A percentile compares a stretch with the other conserved stretches of the same genome.
These are phyloP conservation scores for Apus apus DNA, from an alignment of 2,113 vertebrate species.

Conservation along the genomic window DNA sequence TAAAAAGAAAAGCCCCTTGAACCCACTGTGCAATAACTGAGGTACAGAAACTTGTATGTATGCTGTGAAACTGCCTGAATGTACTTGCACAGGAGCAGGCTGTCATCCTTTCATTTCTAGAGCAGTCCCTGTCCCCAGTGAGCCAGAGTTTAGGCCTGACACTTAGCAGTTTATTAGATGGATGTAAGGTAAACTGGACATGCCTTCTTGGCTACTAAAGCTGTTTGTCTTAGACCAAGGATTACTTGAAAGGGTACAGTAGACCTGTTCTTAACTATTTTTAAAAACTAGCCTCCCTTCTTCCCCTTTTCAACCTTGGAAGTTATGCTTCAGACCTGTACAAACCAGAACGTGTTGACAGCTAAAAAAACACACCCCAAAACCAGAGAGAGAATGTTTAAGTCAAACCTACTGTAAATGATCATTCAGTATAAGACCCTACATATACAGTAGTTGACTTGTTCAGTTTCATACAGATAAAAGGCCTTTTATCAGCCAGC, in stretches of 20 bases:
- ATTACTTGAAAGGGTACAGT: not conserved
- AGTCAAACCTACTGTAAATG: not conserved
- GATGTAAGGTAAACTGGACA: not conserved
- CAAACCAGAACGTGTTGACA: not conserved
- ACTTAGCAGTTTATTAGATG: not conserved
- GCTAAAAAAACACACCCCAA: not conserved
- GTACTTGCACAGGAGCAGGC: not conserved
- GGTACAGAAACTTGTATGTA: not conserved
- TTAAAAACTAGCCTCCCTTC: not conserved
- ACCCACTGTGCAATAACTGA: not conserved
- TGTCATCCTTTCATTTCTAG: not conserved
- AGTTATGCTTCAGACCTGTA: not conserved
- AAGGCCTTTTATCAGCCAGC: conserved; percentile 9
- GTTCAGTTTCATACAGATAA: not conserved
- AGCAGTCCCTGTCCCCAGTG: not conserved
- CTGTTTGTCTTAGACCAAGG: not conserved
- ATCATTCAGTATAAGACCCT: not conserved
- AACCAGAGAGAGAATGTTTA: not conserved
- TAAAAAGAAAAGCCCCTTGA: not conserved
- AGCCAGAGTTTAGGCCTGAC: not conserved
- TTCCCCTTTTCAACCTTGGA: not conserved
- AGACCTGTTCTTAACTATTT: not conserved
- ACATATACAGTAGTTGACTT: not conserved
- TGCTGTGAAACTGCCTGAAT: not conserved
- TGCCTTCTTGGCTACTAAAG: not conserved